phyloP scores from a whole-genome alignment of 2,113 vertebrate genomes.

The Tapirus terrestris region DNA sequence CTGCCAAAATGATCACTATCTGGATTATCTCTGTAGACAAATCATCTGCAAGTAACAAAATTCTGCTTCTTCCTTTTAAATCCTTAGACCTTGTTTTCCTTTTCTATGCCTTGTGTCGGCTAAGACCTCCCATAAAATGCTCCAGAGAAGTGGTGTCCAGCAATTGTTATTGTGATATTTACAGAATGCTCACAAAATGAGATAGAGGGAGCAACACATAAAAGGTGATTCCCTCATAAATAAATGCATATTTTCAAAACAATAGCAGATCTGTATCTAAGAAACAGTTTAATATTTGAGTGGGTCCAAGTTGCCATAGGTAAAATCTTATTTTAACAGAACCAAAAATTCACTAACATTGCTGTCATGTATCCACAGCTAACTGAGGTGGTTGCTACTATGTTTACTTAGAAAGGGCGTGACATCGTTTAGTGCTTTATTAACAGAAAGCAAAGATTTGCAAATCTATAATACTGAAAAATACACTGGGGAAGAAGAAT shows the following conservation, averaged over 20 bases:
- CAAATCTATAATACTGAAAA: background rate
- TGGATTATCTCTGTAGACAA: background rate
- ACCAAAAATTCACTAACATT: background rate
- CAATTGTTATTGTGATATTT: background rate
- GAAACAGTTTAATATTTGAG: constrained; percentile 8
- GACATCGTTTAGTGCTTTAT: background rate
- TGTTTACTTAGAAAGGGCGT: background rate
- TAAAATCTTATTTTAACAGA: background rate
- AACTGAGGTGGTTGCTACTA: background rate
- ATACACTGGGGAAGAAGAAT: background rate
- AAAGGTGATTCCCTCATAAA: background rate
- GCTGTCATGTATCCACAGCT: background rate
- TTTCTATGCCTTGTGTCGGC: background rate
- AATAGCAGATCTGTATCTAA: background rate
- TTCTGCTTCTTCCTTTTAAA: background rate
- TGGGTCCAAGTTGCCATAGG: background rate
- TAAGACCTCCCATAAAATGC: background rate
- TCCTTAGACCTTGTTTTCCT: background rate
- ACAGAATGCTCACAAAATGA: background rate
- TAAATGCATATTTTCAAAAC: background rate
- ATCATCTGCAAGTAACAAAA: background rate
- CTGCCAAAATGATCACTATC: background rate
- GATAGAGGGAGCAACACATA: background rate
- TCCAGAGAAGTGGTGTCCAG: background rate
- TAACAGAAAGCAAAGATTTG: constrained; percentile 10